Base-by-base conservation (phyloP, 2,888 invertebrate species). In the Drosophila pegasa region DNA sequence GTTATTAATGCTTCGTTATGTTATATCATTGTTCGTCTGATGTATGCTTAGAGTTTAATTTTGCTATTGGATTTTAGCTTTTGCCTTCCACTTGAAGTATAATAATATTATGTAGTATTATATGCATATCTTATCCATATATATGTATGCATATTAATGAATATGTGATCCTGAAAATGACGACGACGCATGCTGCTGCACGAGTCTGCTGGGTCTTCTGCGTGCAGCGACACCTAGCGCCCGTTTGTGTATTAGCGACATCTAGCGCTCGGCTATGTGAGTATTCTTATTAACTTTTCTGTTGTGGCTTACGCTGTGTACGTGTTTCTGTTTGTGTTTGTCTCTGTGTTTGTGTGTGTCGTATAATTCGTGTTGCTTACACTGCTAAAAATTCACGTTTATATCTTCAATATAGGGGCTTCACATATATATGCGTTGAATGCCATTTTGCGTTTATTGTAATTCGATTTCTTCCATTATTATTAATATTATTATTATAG, bases 301-400 rank as follows among this genome's bases (percentile, higher is more conserved):
- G 33, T 33, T 25, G n/a, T 25, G 22, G 41, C 25, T 22, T 71
- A 55, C 67, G 67, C 73, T 31, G 27, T 16, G 27, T 52, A 60
- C 78, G 76, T 86, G n/a, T 35, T 22, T 48, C 2, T 50, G 33
- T 50, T 0, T 35, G 18, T 25, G 25, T 37, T 12, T 16, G 37
- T 37, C 1, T 16, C 76, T 80, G 33, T 78, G 66, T 79, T 71
- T 71, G 61, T 68, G 68, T 78, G 12, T 51, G 25, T 27, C 37
- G 14, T 50, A 80, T 84, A 80, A 71, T 80, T 85, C n/a, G 41
- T 86, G 86, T 80, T 80, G 75, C 85, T 85, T 85, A 88, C 71
- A 75, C 62, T 80, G 87, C 85, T 88, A 85, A 78, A 85, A 85
- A 85, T 88, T 88, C 81, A 84, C 81, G 84, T 87, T 85, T 86